Evolutionary conservation across 2,113 vertebrate genomes (phyloP), one percentile per base, ranked within the genome.

Genomic region (Pterocles orientalis): DNA sequence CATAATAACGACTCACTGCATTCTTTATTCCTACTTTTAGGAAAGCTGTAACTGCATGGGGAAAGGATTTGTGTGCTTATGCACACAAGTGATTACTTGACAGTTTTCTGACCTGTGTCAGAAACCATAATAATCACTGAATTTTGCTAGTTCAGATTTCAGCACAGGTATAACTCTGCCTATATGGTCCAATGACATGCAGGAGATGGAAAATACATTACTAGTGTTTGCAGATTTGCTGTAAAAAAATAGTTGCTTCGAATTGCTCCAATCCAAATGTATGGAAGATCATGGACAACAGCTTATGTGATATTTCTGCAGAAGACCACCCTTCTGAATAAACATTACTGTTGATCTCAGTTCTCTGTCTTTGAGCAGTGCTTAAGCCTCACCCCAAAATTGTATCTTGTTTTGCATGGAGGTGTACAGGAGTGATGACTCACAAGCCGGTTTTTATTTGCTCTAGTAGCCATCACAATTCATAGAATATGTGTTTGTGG

Each of bases 311-410:
- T 12, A 65, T 85, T 95, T 88, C 62, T 94, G 80, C 34, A 93
- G 75, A 91, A 90, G 58, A 66, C 34, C 20, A 95, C 17, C n/a
- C 50, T 89, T 93, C 91, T 87, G 66, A 88, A 81, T 58, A 95
- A 71, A 86, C 2, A 31, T 9, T 62, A 33, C 3, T 82, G 4
- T 86, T 88, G 11, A 83, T 83, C 53, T 47, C 0, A 3, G 6
- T 31, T 89, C 39, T 92, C 41, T 34, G 14, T 12, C 11, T 45
- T 68, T 53, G 28, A 81, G 16, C 13, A 39, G 12, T n/a, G 13
- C 3, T 54, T 29, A 31, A 43, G 16, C 9, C 20, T 57, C 65
- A 50, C 10, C 8, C 14, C 10, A 53, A 72, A 18, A n/a, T 43
- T 60, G 5, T 11, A 17, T 62, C 14, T 41, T 60, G 7, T 78